phyloP scores from a whole-genome alignment of 2,797 vertebrate species.

The Microctenopoma lineatum region DNA sequence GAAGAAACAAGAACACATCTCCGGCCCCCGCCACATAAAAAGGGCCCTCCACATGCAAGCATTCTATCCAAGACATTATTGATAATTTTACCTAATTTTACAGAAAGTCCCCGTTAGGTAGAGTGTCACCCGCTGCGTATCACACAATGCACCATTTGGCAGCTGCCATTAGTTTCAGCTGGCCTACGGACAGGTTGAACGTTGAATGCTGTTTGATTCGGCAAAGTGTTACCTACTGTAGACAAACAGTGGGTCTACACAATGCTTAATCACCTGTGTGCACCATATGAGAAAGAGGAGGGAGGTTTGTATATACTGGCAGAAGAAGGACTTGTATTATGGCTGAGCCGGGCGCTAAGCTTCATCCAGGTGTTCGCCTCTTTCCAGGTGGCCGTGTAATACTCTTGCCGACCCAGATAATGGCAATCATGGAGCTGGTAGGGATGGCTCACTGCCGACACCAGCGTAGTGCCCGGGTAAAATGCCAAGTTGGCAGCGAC shows the following conservation, averaged over 20 bases:
- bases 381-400: constrained; percentile 83
- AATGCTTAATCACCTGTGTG: constrained; percentile 57
- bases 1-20: neutral
- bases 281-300: constrained; percentile 28
- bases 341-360: constrained; percentile 71
- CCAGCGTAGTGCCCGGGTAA: constrained; percentile 59
- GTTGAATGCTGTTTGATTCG: constrained; percentile 51
- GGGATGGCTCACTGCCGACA: constrained; percentile 68
- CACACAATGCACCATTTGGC: constrained; percentile 34
- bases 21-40: neutral
- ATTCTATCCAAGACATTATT: constrained; percentile 8
- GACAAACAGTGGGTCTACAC: constrained; percentile 36
- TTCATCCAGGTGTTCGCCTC: constrained; percentile 76
- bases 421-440: constrained; percentile 78
- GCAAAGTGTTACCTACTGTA: constrained; percentile 43
- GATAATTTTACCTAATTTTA: constrained; percentile 27
- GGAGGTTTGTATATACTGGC: constrained; percentile 56
- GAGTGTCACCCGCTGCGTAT: constrained; percentile 23
- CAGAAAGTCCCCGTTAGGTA: constrained; percentile 6
- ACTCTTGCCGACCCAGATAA: constrained; percentile 79
- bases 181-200: constrained; percentile 16
- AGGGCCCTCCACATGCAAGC: constrained; percentile 1
- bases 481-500: constrained; percentile 75
- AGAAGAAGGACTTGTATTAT: constrained; percentile 58
- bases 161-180: constrained; percentile 15